These are phyloP conservation scores for Oasisia sp. DNA, from an alignment of 2,888 invertebrate species.

Conservation along the genomic window DNA sequence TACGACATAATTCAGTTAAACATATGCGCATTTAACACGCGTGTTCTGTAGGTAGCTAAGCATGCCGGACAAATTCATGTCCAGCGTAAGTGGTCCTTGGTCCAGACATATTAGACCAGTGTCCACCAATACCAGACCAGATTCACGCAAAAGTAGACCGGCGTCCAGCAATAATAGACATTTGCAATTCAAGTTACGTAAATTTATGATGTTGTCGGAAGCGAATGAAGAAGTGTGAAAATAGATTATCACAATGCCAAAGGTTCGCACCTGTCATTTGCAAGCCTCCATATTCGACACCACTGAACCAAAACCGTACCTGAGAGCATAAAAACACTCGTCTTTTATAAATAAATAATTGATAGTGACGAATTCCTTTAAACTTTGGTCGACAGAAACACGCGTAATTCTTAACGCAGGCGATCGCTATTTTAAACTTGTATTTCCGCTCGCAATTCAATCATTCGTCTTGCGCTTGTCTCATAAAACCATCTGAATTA, in stretches of 20 bases:
- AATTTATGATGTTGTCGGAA: too few relatives aligned
- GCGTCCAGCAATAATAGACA: too few relatives aligned
- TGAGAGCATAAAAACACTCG: background rate
- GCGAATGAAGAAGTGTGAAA: too few relatives aligned
- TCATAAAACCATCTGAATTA: conserved; percentile 1
- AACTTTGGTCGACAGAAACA: background rate
- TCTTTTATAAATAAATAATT: background rate
- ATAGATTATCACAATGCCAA: too few relatives aligned
- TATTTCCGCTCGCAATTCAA: background rate
- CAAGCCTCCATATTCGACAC: too few relatives aligned
- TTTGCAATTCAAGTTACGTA: too few relatives aligned
- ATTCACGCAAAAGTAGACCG: too few relatives aligned
- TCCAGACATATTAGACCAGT: background rate
- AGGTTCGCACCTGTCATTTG: too few relatives aligned
- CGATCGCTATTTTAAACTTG: background rate
- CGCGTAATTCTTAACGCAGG: background rate
- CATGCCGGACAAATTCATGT: background rate
- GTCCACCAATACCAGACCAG: background rate
- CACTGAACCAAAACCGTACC: too few relatives aligned
- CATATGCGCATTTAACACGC: background rate
- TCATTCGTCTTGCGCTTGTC: background rate
- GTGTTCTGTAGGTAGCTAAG: background rate
- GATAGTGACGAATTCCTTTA: background rate
- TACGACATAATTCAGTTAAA: background rate
- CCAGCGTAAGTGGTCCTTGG: background rate